phyloP scores from a whole-genome alignment of 2,797 vertebrate genomes.

The Tachyglossus aculeatus region DNA sequence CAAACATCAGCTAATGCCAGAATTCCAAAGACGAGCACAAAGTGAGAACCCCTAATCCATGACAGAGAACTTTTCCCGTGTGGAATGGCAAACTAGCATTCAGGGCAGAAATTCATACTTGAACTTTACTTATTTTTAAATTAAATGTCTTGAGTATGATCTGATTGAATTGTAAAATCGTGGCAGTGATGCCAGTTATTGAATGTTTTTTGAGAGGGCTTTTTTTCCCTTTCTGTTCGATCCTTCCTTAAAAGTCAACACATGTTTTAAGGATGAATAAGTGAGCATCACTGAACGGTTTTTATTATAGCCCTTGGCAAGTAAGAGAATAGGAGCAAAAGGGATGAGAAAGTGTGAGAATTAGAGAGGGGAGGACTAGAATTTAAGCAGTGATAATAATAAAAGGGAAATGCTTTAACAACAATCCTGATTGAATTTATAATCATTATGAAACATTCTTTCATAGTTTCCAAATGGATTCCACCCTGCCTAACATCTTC shows the following conservation, averaged over 20 bases:
- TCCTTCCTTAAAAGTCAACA: conserved; percentile 26
- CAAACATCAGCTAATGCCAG: conserved; percentile 8
- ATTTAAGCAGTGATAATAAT: conserved; percentile 39
- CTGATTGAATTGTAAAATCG: too few relatives aligned
- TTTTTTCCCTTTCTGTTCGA: background rate
- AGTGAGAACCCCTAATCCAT: background rate
- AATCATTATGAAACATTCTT: conserved; percentile 38
- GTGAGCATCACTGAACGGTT: conserved; percentile 28
- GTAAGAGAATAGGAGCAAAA: conserved; percentile 37
- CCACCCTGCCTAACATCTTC: conserved; percentile 24
- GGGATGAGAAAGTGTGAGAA: conserved; percentile 36
- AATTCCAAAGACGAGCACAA: background rate
- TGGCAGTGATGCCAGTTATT: too few relatives aligned
- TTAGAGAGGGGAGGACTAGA: conserved; percentile 29
- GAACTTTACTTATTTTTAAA: too few relatives aligned
- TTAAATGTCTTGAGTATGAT: too few relatives aligned
- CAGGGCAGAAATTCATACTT: too few relatives aligned
- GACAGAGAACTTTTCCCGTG: background rate
- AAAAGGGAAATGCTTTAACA: conserved; percentile 39
- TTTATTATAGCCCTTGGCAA: conserved; percentile 49
- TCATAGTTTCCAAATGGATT: conserved; percentile 34
- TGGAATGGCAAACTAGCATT: background rate
- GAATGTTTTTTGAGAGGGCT: too few relatives aligned
- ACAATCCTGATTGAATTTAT: conserved; percentile 50
- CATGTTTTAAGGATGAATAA: conserved; percentile 11